Evolutionary conservation across 2,888 invertebrate genomes (phyloP).

Genomic region (Drosophila colorata): DNA sequence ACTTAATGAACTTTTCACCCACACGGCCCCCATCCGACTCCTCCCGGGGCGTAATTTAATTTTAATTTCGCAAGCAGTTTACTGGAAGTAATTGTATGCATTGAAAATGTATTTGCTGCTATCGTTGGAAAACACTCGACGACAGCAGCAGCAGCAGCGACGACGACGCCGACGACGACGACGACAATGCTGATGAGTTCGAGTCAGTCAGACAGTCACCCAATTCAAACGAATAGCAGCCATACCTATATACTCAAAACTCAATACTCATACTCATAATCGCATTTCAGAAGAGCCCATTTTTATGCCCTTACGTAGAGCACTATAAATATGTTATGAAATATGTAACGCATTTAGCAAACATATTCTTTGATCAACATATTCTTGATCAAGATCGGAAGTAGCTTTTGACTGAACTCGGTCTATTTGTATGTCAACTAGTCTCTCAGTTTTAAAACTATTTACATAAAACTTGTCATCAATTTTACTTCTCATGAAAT

Average conservation of each 20-base stretch:
- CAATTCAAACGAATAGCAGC: constrained; percentile 41
- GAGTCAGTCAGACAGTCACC: constrained; percentile 9
- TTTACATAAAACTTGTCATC: too few relatives aligned
- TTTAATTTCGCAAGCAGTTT: constrained; percentile 79
- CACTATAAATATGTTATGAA: background rate
- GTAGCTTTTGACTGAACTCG: too few relatives aligned
- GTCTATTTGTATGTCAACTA: too few relatives aligned
- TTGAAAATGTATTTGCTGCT: constrained; percentile 76
- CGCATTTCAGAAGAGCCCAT: background rate
- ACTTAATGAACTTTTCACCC: constrained; percentile 74
- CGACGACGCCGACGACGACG: too few relatives aligned
- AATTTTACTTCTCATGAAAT: too few relatives aligned
- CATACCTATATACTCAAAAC: constrained; percentile 3
- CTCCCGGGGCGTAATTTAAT: constrained; percentile 68
- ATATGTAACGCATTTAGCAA: too few relatives aligned
- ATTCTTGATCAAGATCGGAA: too few relatives aligned
- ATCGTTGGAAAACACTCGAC: constrained; percentile 73
- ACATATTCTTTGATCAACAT: too few relatives aligned
- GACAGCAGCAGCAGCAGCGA: too few relatives aligned
- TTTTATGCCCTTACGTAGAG: background rate
- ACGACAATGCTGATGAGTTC: constrained; percentile 32
- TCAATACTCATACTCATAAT: constrained; percentile 9
- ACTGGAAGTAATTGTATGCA: constrained; percentile 80
- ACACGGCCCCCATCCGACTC: constrained; percentile 6
- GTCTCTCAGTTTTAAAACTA: too few relatives aligned